Evolutionary conservation across 2,113 vertebrate species (phyloP).

Genomic region (Petrocephalus microphthalmus): DNA sequence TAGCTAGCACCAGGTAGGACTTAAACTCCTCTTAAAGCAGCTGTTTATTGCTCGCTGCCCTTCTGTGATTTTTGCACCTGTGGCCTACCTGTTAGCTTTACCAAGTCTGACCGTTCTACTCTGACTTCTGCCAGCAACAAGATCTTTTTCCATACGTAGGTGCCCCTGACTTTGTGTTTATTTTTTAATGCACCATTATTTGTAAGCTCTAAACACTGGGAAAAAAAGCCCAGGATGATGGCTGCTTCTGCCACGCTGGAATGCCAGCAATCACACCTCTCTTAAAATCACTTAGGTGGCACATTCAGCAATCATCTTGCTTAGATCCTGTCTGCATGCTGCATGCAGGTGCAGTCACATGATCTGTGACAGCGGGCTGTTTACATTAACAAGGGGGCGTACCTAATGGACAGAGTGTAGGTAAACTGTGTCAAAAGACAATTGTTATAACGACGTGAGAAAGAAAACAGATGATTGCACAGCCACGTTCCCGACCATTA

Average conservation of each 20-base stretch:
- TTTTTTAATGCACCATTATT: not conserved
- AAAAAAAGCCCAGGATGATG: not conserved
- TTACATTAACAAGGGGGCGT: not conserved
- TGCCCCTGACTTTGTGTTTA: not conserved
- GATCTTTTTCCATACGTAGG: not conserved
- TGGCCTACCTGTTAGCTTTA: not conserved
- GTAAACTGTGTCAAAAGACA: not conserved
- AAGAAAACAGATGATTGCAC: not conserved
- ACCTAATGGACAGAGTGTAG: not conserved
- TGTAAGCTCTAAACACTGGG: not conserved
- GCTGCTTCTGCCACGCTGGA: not conserved
- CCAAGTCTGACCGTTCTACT: not conserved
- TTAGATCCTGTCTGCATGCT: not conserved
- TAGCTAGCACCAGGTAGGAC: not conserved
- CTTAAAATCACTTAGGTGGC: not conserved
- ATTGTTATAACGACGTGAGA: not conserved
- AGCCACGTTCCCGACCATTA: too few species aligned
- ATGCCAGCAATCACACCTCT: not conserved
- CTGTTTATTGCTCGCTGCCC: not conserved
- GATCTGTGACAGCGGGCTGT: not conserved
- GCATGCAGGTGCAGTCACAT: not conserved
- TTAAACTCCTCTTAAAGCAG: not conserved
- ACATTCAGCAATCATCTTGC: not conserved
- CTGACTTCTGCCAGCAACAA: not conserved
- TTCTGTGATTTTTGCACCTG: not conserved